Evolutionary conservation across 2,113 vertebrate genomes (phyloP), one percentile per base, ranked within the genome.

Genomic region (Oreocharis arfaki): DNA sequence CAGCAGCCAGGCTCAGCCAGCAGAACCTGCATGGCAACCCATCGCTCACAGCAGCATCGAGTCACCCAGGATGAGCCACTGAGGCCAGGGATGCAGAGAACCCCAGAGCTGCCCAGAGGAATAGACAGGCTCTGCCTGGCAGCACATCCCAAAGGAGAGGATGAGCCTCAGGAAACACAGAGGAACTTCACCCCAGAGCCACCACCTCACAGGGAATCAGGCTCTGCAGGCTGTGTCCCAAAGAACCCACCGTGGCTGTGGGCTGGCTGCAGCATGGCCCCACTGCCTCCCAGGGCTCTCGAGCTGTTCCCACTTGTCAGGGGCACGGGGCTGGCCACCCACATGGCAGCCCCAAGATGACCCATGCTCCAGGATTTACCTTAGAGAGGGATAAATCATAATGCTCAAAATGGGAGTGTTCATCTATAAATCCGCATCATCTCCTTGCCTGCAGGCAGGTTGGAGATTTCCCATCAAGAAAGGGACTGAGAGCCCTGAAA

Each of bases 231-330:
- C 44, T 5, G 1, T 3, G 1, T 27, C 59, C 53, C 68, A 68
- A 27, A 30, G 14, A 59, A n/a, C 11, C 13, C 1, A 2, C 32
- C 0, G 1, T 0, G 1, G n/a, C 68, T 9, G 1, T 23, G 28
- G 33, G 56, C 30, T 28, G 19, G 44, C 84, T 35, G 57, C n/a
- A 56, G 70, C 53, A 17, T 0, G 0, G 70, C 47, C 35, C 44
- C 2, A 1, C 49, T 80, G 39, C 61, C 60, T 60, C 42, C 74
- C 44, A 32, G 42, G 24, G 33, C 35, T 74, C 47, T 3, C 0
- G 26, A 89, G 78, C 65, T 64, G 63, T 27, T 90, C 65, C 65
- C 0, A 1, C 47, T 42, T 52, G 30, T 13, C 0, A 0, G n/a
- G 30, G n/a, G 7, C 32, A 65, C 23, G 42, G 49, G n/a, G 41